Base-by-base conservation (phyloP, 2,888 invertebrate genomes). In the Dexiosoma caninum region DNA sequence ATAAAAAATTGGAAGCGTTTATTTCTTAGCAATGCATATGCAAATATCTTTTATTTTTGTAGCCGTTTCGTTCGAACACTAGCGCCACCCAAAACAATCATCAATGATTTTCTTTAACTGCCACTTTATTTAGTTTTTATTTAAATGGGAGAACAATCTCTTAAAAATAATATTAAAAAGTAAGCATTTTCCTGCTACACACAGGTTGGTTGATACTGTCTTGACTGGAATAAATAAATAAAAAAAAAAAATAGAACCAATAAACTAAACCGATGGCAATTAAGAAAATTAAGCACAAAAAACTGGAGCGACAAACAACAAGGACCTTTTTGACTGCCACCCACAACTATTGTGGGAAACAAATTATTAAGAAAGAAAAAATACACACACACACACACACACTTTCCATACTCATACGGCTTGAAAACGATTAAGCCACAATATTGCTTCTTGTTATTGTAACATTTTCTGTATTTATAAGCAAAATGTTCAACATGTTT, bases 221-320 rank as follows among this genome's bases (percentile, higher is more conserved):
- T 70, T 70, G n/a, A 9, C 62, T 51, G 27, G 40, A 67, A 67
- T 2, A 42, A n/a, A 27, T 16, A 32, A 53, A 62, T n/a, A 69
- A 44, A 51, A 57, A 64, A 19, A 64, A 60, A 66, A 76, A 70
- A 67, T 62, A 49, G 60, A 67, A 37, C 57, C 72, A 66, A 81
- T 77, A 81, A 81, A 77, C 69, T 64, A 77, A 74, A 81, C 51
- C 81, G 72, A 77, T 64, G 81, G 81, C 81, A 81, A 81, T 81
- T 81, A 81, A 81, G 81, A 74, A 81, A 81, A 81, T 81, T 81
- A 81, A 81, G 81, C 81, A 77, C 67, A 57, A 51, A 72, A 81
- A 81, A 81, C 81, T 81, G 57, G 81, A 81, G 81, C 81, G 81
- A 81, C 81, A 81, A 72, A 81, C 77, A 81, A 81, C 81, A 81